Percentiles rank a stretch among this genome's conserved stretches.
Conservation (phyloP, 2,113 vertebrate genomes). For the Fulica atra region DNA sequence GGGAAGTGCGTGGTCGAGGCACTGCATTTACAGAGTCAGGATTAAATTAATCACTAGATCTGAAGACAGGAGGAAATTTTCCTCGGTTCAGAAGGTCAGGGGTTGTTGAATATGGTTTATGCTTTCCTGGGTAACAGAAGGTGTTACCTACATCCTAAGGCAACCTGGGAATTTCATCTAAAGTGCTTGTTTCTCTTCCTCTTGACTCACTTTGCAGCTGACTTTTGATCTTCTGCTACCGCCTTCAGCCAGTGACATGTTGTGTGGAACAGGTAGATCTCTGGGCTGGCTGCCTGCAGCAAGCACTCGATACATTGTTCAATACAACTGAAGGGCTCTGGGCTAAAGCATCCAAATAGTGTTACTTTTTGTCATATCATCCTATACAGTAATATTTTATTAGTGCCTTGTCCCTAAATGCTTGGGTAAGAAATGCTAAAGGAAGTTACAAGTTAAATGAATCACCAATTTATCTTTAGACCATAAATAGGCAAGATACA, state of each 20-base stretch:
- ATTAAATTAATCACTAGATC: constrained; percentile 25
- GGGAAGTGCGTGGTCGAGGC: background rate
- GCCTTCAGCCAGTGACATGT: background rate
- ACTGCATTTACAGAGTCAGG: background rate
- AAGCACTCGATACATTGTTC: background rate
- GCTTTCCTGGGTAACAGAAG: background rate
- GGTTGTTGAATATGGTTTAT: background rate
- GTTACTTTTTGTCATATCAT: background rate
- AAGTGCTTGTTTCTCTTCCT: background rate
- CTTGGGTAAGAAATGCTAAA: background rate
- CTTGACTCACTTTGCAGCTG: background rate
- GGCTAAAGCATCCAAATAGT: background rate
- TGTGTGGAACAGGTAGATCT: background rate
- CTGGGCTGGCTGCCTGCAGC: background rate
- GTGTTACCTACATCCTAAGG: background rate
- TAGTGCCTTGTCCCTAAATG: background rate
- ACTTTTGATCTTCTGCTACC: background rate
- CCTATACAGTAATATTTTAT: background rate
- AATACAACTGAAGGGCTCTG: background rate
- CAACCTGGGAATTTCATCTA: background rate
- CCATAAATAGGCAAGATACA: background rate
- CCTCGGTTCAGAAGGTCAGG: background rate
- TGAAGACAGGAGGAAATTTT: constrained; percentile 3
- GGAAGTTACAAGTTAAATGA: background rate
- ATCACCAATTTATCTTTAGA: background rate